Base-by-base conservation (phyloP, 2,888 invertebrate species). In the Drosophila putrida region DNA sequence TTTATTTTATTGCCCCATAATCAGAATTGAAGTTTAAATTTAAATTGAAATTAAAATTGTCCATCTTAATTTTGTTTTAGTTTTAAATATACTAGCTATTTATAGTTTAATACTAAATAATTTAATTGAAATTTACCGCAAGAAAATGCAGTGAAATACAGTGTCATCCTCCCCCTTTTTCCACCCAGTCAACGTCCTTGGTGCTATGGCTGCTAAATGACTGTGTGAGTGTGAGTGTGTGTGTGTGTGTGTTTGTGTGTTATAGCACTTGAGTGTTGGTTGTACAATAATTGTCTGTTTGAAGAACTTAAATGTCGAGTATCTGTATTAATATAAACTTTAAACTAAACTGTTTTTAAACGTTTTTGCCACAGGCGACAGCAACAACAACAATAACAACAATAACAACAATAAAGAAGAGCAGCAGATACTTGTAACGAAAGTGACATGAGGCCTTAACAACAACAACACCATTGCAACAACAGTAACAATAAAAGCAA, bases 401-500 rank as follows among this genome's bases (percentile, higher is more conserved):
- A 70, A 6, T 46, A 64, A 47, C 59, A 72, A 43, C 57, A 76
- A 44, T 59, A 61, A 41, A 67, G 62, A 69, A 62, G 54, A 64
- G 60, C 68, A 66, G 64, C 74, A 65, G 73, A 72, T 76, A 82
- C 80, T 85, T 74, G 76, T 76, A 82, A 85, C 83, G 71, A 78
- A 85, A 87, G 74, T 69, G 88, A 84, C 80, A 88, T 80, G 84
- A 88, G 83, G 89, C 84, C 87, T 86, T 88, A 84, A 70, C 75
- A 86, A 77, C 70, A 79, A 84, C 27, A 64, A 33, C 39, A 55
- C 20, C 20, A 36, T 20, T 67, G 47, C 46, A 58, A 50, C 35
- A 70, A 38, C 43, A 66, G 20, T 55, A 63, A 20, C 27, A 44
- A 6, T 38, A 69, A n/a, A 36, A 64, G 27, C 28, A 70, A 13